phyloP scores from a whole-genome alignment of 2,888 invertebrate genomes.

The Phortica magna region DNA sequence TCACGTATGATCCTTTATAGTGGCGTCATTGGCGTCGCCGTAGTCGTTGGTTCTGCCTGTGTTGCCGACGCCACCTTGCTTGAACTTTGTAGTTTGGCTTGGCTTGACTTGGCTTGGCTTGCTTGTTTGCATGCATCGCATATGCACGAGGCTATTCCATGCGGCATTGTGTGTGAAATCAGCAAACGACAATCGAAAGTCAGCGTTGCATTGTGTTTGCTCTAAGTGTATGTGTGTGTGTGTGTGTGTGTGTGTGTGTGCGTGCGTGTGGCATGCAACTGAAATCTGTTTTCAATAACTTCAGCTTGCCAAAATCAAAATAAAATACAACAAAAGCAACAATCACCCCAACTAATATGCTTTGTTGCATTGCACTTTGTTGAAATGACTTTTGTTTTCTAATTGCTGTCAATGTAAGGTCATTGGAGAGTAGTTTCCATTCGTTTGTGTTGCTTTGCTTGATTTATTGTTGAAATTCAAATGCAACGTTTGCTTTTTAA shows the following conservation, averaged over 20 bases:
- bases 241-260: conserved; percentile 31
- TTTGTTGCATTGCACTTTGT: conserved; percentile 23
- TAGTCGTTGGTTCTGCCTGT: not conserved
- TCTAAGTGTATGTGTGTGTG: conserved; percentile 31
- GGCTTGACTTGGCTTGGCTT: not conserved
- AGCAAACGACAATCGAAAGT: conserved; percentile 20
- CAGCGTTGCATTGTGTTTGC: conserved; percentile 29
- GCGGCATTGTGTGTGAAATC: conserved; percentile 24
- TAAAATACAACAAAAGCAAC: not conserved
- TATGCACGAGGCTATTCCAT: conserved; percentile 23
- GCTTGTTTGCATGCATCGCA: not conserved
- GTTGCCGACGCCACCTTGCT: not conserved
- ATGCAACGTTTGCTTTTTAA: not conserved
- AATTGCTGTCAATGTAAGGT: conserved; percentile 33
- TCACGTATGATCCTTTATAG: conserved; percentile 33
- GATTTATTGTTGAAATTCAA: not conserved
- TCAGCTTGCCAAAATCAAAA: conserved; percentile 17
- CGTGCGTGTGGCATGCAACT: conserved; percentile 35
- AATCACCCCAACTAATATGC: conserved; percentile 9
- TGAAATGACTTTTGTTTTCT: conserved; percentile 33
- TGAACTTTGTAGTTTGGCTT: not conserved
- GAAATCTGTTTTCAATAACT: conserved; percentile 73
- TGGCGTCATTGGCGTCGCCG: not conserved
- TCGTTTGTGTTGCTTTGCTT: not conserved
- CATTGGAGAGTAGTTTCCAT: conserved; percentile 50